A percentile compares a stretch with the other conserved stretches of the same genome.
Evolutionary conservation across 2,113 vertebrate species (phyloP).

Genomic region (Bubo bubo): DNA sequence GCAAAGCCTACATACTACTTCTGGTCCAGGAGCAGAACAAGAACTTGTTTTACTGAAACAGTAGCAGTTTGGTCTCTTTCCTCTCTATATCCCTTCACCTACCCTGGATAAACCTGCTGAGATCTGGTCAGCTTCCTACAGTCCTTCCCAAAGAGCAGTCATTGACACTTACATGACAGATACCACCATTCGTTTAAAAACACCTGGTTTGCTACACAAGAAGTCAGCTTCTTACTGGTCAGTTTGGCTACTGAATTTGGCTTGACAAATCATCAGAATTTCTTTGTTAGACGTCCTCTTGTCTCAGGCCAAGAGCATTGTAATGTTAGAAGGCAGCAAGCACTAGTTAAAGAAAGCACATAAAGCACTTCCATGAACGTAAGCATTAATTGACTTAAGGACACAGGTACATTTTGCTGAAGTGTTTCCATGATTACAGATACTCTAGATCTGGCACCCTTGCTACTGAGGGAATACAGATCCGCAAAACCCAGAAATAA

Average conservation of each 20-base stretch:
- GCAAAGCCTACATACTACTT: background rate
- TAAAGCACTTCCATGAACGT: fast-evolving
- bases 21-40: background rate
- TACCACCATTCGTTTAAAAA: fast-evolving
- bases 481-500: background rate
- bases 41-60: background rate
- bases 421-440: background rate
- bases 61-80: background rate
- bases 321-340: background rate
- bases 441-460: background rate
- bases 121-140: background rate
- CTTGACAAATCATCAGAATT: background rate
- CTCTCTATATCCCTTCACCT: too few species aligned
- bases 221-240: background rate
- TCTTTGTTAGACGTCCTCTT: background rate
- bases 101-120: background rate
- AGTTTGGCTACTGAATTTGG: background rate
- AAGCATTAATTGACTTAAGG: background rate
- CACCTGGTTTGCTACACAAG: too few species aligned
- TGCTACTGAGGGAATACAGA: background rate
- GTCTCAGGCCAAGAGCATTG: background rate
- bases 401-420: background rate
- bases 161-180: fast-evolving
- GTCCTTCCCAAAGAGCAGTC: background rate
- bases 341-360: background rate